A percentile compares a stretch with the other conserved stretches of the same genome.
Evolutionary conservation across 2,888 invertebrate genomes (phyloP).

Genomic region (Pasiphila rectangulata): DNA sequence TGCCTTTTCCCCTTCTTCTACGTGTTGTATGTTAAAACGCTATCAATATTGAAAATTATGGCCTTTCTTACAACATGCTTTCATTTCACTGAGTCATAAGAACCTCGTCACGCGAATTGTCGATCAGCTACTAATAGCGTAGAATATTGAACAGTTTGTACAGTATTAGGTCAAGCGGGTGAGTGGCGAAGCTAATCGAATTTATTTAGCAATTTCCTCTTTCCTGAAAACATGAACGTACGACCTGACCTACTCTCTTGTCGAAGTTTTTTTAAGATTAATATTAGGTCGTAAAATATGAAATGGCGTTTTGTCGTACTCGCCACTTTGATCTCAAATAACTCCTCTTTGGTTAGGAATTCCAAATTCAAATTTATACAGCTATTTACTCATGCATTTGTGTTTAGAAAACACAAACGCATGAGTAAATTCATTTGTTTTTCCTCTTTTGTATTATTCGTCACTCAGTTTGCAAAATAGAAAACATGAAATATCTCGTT

Average conservation of each 20-base stretch:
- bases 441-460: too few species aligned
- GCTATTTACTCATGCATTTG: too few species aligned
- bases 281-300: not conserved
- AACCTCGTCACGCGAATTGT: constrained; percentile 60
- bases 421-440: too few species aligned
- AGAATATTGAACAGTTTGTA: constrained; percentile 11
- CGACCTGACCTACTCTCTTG: constrained; percentile 22
- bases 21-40: constrained; percentile 16
- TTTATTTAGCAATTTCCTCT: constrained; percentile 72
- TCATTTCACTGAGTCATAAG: constrained; percentile 23
- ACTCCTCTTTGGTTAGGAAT: too few species aligned
- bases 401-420: too few species aligned
- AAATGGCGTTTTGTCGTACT: not conserved
- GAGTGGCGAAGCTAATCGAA: constrained; percentile 63
- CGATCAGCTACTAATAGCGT: constrained; percentile 59
- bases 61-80: constrained; percentile 17
- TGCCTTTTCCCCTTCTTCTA: too few species aligned
- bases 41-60: constrained; percentile 23
- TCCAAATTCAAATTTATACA: too few species aligned
- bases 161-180: constrained; percentile 33
- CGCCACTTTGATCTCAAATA: too few species aligned
- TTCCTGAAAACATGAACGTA: constrained; percentile 49
- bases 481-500: too few species aligned
- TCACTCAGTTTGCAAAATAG: too few species aligned
- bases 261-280: not conserved